Percentiles rank a stretch among this genome's conserved stretches.
Conservation (phyloP, 2,113 vertebrate genomes). For the Chloropsis cyanopogon region DNA sequence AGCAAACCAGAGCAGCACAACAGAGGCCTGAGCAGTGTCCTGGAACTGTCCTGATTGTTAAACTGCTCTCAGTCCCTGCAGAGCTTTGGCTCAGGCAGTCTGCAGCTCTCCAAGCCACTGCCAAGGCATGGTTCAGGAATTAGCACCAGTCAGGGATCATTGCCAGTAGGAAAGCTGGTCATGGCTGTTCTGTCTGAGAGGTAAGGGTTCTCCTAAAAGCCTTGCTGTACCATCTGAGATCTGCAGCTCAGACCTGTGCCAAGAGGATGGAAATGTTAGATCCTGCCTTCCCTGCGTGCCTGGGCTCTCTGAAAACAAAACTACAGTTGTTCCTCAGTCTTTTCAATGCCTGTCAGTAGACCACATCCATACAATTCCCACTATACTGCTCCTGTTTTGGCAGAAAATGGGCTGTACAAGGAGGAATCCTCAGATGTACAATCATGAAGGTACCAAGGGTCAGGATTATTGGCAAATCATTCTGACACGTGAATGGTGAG, state of each 20-base stretch:
- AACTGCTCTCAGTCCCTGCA: background rate
- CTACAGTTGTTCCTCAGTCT: background rate
- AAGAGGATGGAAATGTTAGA: background rate
- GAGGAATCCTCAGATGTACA: background rate
- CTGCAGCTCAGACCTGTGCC: background rate
- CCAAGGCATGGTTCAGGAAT: background rate
- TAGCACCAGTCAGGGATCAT: background rate
- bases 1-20: background rate
- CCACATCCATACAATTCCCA: background rate
- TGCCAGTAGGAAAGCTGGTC: background rate
- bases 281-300: background rate
- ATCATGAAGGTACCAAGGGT: background rate
- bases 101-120: background rate
- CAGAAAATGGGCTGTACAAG: background rate
- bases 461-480: background rate
- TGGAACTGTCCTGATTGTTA: background rate
- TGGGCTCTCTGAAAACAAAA: background rate
- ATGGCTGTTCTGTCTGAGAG: background rate
- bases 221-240: background rate
- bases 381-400: background rate
- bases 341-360: background rate
- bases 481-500: background rate
- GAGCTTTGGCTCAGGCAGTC: background rate
- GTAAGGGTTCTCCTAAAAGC: background rate
- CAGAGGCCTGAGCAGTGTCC: background rate